Percentiles rank a stretch among this genome's conserved stretches.
phyloP scores from a whole-genome alignment of 2,797 vertebrate species.

The Rhabdomys pumilio region DNA sequence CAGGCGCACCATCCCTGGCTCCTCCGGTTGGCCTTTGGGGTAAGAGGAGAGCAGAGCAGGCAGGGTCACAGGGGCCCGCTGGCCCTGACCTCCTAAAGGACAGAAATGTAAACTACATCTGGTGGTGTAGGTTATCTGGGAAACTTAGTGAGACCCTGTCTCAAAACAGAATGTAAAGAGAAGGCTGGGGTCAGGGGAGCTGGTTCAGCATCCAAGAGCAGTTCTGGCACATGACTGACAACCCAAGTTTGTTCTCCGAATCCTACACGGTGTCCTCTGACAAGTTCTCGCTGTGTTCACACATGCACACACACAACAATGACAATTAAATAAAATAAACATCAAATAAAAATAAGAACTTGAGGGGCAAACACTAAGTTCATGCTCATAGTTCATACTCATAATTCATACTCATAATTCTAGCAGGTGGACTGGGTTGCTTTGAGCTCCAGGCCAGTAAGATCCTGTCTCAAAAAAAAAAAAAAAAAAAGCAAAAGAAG shows the following conservation, averaged over 20 bases:
- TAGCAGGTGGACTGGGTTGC: neutral
- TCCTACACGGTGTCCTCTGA: neutral
- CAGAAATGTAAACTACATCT: slow-evolving; percentile 21
- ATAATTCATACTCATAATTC: too few relatives aligned
- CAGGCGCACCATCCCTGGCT: slow-evolving; percentile 94
- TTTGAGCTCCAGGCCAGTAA: neutral
- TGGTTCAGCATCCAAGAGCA: neutral
- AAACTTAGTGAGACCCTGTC: neutral
- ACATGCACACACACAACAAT: neutral
- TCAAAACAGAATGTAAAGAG: neutral
- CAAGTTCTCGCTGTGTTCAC: neutral
- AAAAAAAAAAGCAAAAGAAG: neutral
- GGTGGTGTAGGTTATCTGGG: neutral
- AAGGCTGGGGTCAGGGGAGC: neutral
- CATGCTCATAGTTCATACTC: neutral
- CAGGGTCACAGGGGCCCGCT: neutral
- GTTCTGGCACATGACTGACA: neutral
- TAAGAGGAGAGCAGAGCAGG: neutral
- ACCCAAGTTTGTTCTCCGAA: neutral
- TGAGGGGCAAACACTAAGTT: neutral
- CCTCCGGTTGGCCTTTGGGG: slow-evolving; percentile 87
- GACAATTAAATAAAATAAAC: neutral
- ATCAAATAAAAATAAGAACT: neutral
- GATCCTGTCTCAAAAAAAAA: neutral
- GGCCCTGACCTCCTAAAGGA: neutral